Evolutionary conservation across 2,797 vertebrate genomes (phyloP).

Genomic region (Nothura maculosa): DNA sequence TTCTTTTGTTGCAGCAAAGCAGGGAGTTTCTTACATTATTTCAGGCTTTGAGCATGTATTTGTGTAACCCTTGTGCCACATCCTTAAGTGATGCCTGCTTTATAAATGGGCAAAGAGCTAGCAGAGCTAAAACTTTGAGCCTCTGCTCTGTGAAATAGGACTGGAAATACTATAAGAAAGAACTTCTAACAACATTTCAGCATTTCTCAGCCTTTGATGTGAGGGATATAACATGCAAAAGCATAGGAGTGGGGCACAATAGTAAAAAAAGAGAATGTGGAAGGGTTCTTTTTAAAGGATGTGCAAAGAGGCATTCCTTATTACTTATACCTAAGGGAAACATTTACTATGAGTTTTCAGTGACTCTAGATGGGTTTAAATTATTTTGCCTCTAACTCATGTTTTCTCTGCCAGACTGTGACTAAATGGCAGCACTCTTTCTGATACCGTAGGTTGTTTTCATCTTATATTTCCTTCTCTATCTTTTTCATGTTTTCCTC

Average conservation of each 20-base stretch:
- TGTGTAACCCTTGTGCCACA: neutral
- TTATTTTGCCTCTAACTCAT: neutral
- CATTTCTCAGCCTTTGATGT: neutral
- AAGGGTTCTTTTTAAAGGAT: neutral
- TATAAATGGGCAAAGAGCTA: slow-evolving; percentile 9
- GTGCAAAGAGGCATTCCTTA: neutral
- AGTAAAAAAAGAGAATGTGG: neutral
- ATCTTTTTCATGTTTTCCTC: neutral
- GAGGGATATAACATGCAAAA: neutral
- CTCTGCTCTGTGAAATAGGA: slow-evolving; percentile 13
- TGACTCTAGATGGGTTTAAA: neutral
- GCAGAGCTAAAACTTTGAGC: neutral
- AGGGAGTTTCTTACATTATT: neutral
- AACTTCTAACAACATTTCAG: slow-evolving; percentile 13
- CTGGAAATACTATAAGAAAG: slow-evolving; percentile 16
- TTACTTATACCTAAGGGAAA: neutral
- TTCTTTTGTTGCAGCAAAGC: neutral
- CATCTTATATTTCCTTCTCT: neutral
- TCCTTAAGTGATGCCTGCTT: neutral
- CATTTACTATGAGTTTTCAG: neutral
- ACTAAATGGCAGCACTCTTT: neutral
- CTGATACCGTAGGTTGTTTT: neutral
- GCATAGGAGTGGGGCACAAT: neutral
- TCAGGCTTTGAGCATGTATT: neutral
- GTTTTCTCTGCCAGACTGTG: neutral